phyloP scores from a whole-genome alignment of 2,113 vertebrate species.

The Polypterus senegalus region DNA sequence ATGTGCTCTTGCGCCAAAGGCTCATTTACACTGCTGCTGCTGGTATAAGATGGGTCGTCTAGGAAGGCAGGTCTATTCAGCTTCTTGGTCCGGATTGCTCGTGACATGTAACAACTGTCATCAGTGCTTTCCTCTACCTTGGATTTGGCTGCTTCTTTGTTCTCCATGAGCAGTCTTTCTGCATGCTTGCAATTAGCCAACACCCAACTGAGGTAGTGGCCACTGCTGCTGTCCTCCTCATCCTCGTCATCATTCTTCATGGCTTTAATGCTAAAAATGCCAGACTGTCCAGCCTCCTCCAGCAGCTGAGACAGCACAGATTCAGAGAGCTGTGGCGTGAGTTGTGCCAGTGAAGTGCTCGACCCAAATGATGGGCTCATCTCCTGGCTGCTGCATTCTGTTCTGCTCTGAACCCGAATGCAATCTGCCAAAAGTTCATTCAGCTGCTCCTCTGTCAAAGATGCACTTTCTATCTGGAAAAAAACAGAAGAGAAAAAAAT shows the following conservation, averaged over 20 bases:
- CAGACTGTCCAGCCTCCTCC: constrained; percentile 1
- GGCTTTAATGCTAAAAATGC: not conserved
- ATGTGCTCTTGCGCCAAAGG: constrained; percentile 16
- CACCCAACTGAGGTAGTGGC: constrained; percentile 24
- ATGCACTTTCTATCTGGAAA: constrained; percentile 24
- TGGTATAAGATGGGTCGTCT: constrained; percentile 11
- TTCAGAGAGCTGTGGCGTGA: constrained; percentile 13
- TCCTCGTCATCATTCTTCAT: not conserved
- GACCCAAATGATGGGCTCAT: not conserved
- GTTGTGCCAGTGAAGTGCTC: constrained; percentile 4
- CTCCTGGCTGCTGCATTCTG: constrained; percentile 9
- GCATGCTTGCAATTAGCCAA: constrained; percentile 4
- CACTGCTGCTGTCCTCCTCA: not conserved
- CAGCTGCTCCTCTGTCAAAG: constrained; percentile 36
- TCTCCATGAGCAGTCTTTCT: not conserved
- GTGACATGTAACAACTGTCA: constrained; percentile 12
- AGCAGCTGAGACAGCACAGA: constrained; percentile 18
- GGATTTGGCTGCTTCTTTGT: constrained; percentile 1
- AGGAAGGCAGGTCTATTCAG: constrained; percentile 5
- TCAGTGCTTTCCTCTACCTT: constrained; percentile 14
- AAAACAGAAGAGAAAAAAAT: not conserved
- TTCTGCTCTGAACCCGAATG: constrained; percentile 26
- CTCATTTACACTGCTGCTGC: constrained; percentile 6
- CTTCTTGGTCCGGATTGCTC: constrained; percentile 11
- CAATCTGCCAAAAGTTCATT: constrained; percentile 41